Evolutionary conservation across 2,113 vertebrate species (phyloP).

Genomic region (Anthoscopus minutus): DNA sequence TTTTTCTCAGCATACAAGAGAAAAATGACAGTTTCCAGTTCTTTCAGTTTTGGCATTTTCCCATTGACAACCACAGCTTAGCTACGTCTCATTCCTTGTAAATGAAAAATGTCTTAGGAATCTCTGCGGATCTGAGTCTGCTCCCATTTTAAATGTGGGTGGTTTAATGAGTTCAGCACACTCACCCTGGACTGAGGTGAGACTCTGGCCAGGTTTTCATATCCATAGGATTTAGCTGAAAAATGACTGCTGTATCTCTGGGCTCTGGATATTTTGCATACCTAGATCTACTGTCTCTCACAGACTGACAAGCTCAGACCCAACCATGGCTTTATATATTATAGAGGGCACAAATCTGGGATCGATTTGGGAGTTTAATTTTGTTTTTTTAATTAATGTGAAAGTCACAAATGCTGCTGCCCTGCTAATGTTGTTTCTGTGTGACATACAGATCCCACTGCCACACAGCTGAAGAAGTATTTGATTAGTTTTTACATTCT

Average conservation of each 20-base stretch:
- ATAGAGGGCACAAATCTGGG: neutral
- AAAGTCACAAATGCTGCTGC: neutral
- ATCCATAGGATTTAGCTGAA: neutral
- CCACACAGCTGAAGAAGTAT: neutral
- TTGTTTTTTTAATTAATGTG: neutral
- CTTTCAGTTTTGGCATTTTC: neutral
- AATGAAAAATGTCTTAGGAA: neutral
- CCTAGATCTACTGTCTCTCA: neutral
- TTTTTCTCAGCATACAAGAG: neutral
- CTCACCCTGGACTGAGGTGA: neutral
- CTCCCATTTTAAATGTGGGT: neutral
- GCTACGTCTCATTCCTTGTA: neutral
- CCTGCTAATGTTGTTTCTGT: neutral
- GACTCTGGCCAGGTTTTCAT: neutral
- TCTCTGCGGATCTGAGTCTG: neutral
- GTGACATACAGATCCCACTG: neutral
- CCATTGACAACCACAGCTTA: neutral
- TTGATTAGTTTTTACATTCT: neutral
- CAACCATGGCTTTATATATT: neutral
- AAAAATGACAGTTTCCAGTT: neutral
- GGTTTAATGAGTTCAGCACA: neutral
- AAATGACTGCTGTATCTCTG: neutral
- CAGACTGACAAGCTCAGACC: neutral
- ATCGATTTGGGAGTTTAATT: neutral
- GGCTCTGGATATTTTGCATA: neutral